Base-by-base conservation (phyloP, 2,888 invertebrate species). In the Eubasilissa splendida region DNA sequence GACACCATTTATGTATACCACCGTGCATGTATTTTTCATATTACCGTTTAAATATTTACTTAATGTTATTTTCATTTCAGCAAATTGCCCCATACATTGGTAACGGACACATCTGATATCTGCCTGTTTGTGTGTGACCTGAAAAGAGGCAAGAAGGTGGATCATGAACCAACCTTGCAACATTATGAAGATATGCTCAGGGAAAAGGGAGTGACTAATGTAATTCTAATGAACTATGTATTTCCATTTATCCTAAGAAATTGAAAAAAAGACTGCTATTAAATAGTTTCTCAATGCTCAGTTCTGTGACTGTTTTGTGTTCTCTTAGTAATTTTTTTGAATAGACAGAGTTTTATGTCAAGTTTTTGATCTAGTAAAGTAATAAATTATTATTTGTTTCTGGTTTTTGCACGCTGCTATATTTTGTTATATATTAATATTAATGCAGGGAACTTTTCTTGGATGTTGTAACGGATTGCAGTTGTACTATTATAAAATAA, bases 41-140 rank as follows among this genome's bases (percentile, higher is more conserved):
- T 7, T 7, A 42, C 42, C 0, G 4, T 42, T 42, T 4, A 42
- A 42, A 42, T 42, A 42, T 58, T 58, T 12, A 12, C 54, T 12
- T 54, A 9, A 54, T 54, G 54, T n/a, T 11, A 59, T 75, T 74
- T 56, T 71, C 80, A 14, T 79, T 76, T 50, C 66, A 91, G 91
- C 66, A 85, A 86, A 11, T 85, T 94, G 9, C 93, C 93, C 71
- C 91, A 95, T 86, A 90, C 93, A 2, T 87, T 95, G 63, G 87
- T 93, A n/a, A 89, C 92, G 54, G 90, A 92, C 2, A 91, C 92
- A 3, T 92, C 93, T 81, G 96, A 96, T 84, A 91, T 96, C 33
- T 95, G 95, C 83, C 87, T 97, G 12, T 93, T 97, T 86, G 96
- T 96, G 54, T 92, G 93, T 8, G 97, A 97, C 86, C 87, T 96